A percentile compares a stretch with the other conserved stretches of the same genome.
phyloP scores from a whole-genome alignment of 2,797 vertebrate species.

The Potorous gilbertii region DNA sequence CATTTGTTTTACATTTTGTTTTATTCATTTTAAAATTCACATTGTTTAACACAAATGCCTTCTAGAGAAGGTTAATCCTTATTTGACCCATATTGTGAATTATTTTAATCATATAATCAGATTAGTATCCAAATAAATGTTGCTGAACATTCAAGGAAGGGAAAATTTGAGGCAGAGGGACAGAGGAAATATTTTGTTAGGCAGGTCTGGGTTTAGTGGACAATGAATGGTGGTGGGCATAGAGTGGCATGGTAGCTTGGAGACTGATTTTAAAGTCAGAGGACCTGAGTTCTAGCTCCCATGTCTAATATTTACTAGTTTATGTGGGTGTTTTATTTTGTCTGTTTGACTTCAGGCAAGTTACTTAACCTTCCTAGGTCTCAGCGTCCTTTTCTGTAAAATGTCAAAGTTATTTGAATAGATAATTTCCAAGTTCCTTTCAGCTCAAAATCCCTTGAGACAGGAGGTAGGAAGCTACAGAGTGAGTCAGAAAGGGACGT shows the following conservation, averaged over 20 bases:
- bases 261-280: background rate
- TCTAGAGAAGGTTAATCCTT: background rate
- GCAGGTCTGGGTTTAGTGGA: background rate
- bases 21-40: background rate
- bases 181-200: background rate
- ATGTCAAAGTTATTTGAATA: background rate
- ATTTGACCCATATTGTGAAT: background rate
- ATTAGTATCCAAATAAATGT: background rate
- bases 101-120: background rate
- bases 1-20: background rate
- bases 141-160: background rate
- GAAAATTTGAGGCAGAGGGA: background rate
- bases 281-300: background rate
- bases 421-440: background rate
- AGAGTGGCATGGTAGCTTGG: background rate
- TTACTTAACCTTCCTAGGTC: background rate
- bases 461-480: background rate
- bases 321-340: background rate
- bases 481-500: background rate
- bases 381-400: background rate
- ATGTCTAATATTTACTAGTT: background rate
- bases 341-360: background rate
- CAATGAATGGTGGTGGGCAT: background rate
- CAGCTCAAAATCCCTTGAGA: background rate
- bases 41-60: background rate